phyloP scores from a whole-genome alignment of 1,140 invertebrate species.

The Dendroctonus valens region DNA sequence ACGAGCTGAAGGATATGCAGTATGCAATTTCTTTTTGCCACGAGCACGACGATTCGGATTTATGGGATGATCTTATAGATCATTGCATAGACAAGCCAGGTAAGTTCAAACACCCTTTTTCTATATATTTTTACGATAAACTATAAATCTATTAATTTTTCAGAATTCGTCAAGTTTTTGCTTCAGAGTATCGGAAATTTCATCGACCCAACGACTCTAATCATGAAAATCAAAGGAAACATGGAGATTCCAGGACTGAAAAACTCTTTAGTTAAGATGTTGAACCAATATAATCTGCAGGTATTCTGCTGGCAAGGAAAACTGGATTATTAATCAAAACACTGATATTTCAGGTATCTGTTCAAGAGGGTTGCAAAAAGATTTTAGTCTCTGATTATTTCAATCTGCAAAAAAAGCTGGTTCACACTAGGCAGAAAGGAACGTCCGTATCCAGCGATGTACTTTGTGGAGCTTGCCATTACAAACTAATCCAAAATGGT shows the following conservation, averaged over 20 bases:
- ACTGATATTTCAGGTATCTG: slow-evolving; percentile 62
- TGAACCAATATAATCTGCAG: slow-evolving; percentile 93
- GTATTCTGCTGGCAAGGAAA: slow-evolving; percentile 46
- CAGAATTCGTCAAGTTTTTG: slow-evolving; percentile 73
- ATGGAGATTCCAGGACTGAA: slow-evolving; percentile 87
- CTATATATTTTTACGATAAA: slow-evolving; percentile 26
- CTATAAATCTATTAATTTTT: slow-evolving; percentile 52
- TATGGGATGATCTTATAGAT: slow-evolving; percentile 93
- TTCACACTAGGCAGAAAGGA: slow-evolving; percentile 74
- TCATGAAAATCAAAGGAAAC: slow-evolving; percentile 78
- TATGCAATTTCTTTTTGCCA: slow-evolving; percentile 93
- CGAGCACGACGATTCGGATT: slow-evolving; percentile 89
- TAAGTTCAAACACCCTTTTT: slow-evolving; percentile 41
- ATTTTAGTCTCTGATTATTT: slow-evolving; percentile 89
- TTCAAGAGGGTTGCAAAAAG: slow-evolving; percentile 85
- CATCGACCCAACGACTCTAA: slow-evolving; percentile 85
- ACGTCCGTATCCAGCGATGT: slow-evolving; percentile 70
- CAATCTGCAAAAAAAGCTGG: slow-evolving; percentile 79
- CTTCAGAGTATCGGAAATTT: slow-evolving; percentile 84
- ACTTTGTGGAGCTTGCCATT: slow-evolving; percentile 73
- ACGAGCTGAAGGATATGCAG: slow-evolving; percentile 66
- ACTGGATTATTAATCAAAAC: neutral
- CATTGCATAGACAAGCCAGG: slow-evolving; percentile 86
- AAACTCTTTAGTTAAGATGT: slow-evolving; percentile 90
- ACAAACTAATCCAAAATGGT: slow-evolving; percentile 54